These are phyloP conservation scores for Platysteira castanea DNA, from an alignment of 2,113 vertebrate species.

Conservation along the genomic window DNA sequence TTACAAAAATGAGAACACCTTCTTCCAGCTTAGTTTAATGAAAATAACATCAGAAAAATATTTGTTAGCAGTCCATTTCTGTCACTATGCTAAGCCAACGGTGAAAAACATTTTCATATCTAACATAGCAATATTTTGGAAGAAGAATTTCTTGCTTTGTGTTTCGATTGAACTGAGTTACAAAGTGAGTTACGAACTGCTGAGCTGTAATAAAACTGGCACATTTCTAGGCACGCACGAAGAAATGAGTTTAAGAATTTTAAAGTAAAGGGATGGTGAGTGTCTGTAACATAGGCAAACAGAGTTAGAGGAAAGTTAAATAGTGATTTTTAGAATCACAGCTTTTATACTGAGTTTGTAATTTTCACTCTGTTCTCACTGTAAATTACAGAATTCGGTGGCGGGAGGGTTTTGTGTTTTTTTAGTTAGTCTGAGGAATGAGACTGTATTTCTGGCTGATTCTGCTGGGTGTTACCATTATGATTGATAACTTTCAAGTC, in stretches of 20 bases:
- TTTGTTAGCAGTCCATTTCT: background rate
- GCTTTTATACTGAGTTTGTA: background rate
- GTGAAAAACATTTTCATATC: background rate
- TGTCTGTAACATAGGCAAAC: background rate
- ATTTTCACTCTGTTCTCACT: background rate
- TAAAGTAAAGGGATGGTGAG: background rate
- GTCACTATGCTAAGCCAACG: background rate
- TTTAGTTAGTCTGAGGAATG: background rate
- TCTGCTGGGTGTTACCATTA: background rate
- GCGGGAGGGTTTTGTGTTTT: background rate
- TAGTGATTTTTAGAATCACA: background rate
- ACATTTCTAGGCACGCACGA: background rate
- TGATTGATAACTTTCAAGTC: background rate
- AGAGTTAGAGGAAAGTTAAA: background rate
- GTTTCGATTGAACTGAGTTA: background rate
- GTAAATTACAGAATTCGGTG: background rate
- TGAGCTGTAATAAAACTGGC: background rate
- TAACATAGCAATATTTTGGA: background rate
- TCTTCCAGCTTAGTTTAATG: background rate
- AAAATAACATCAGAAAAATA: background rate
- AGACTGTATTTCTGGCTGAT: background rate
- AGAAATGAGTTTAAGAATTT: background rate
- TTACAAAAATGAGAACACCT: background rate
- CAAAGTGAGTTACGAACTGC: background rate
- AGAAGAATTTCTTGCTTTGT: background rate